phyloP scores from a whole-genome alignment of 2,888 invertebrate species.

The Neelides folsomi region DNA sequence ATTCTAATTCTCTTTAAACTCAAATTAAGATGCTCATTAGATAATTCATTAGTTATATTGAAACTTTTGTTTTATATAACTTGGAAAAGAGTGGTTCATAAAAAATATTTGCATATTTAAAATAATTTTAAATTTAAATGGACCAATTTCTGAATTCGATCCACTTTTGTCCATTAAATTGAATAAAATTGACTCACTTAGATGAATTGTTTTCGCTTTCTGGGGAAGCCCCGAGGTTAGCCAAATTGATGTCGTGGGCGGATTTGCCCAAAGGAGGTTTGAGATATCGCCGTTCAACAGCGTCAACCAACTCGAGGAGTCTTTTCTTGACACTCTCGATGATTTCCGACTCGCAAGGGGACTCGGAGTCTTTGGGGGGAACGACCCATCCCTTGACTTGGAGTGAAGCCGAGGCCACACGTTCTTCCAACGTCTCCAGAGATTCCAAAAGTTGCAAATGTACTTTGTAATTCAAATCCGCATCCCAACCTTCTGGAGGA shows the following conservation, averaged over 20 bases:
- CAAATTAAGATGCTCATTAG: too few relatives aligned
- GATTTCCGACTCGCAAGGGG: slow-evolving; percentile 21
- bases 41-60: too few relatives aligned
- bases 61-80: too few relatives aligned
- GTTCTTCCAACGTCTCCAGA: slow-evolving; percentile 76
- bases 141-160: too few relatives aligned
- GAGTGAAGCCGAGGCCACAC: slow-evolving; percentile 75
- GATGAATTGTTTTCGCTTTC: slow-evolving; percentile 2
- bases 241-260: slow-evolving; percentile 23
- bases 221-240: slow-evolving; percentile 9
- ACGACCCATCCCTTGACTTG: slow-evolving; percentile 50
- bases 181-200: too few relatives aligned
- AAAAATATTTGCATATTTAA: too few relatives aligned
- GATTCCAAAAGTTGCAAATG: slow-evolving; percentile 66
- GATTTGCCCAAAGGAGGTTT: slow-evolving; percentile 68
- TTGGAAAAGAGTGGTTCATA: too few relatives aligned
- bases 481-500: slow-evolving; percentile 45
- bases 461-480: slow-evolving; percentile 59
- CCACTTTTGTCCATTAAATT: too few relatives aligned
- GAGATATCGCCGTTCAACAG: slow-evolving; percentile 82
- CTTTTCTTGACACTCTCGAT: slow-evolving; percentile 53
- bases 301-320: slow-evolving; percentile 68
- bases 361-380: too few relatives aligned
- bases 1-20: too few relatives aligned
- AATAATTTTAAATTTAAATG: too few relatives aligned